Base-by-base conservation (phyloP, 1,140 invertebrate species). In the Penaeus vannamei region DNA sequence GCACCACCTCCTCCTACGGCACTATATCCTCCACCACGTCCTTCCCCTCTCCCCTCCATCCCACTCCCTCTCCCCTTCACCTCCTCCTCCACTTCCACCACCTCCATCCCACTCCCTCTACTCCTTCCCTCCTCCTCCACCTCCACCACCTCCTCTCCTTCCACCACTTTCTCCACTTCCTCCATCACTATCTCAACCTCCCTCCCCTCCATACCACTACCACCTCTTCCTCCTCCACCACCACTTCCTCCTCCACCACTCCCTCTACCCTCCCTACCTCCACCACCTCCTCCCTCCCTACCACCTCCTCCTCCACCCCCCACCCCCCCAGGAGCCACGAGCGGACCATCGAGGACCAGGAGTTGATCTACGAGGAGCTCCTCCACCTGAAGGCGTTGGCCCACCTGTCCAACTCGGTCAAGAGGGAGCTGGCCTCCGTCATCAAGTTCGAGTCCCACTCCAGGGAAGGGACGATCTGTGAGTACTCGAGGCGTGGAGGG, bases 341-440 rank as follows among this genome's bases (percentile, higher is more conserved):
- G 92, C 93, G 97, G 90, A 96, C 95, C 4, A 92, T 94, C 12
- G 96, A 97, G 92, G 97, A 98, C 92, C 93, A 97, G 91, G 97
- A 97, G 93, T 95, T 96, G 85, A 97, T 98, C 86, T 97, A 97
- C 92, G 97, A 97, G 92, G 97, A 98, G 92, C 93, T 98, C 53
- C 93, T 97, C 77, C 96, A 97, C 92, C 96, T 98, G 87, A 96
- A 96, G 92, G 96, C 97, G 3, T 93, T 98, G 84, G 95, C 96
- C 17, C 96, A 98, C 92, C 93, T 98, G 36, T 96, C 96, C 79
- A 97, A 96, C 90, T 96, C 96, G 91, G 96, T 98, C 62, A 97
- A 97, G 93, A 93, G 96, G 86, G 97, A 97, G 93, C 93, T 98
- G 82, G 96, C 97, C 69, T 95, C 95, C 83, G 96, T 97, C 86